Conservation (phyloP, 2,113 vertebrate genomes). For the Typhlomys cinereus region DNA sequence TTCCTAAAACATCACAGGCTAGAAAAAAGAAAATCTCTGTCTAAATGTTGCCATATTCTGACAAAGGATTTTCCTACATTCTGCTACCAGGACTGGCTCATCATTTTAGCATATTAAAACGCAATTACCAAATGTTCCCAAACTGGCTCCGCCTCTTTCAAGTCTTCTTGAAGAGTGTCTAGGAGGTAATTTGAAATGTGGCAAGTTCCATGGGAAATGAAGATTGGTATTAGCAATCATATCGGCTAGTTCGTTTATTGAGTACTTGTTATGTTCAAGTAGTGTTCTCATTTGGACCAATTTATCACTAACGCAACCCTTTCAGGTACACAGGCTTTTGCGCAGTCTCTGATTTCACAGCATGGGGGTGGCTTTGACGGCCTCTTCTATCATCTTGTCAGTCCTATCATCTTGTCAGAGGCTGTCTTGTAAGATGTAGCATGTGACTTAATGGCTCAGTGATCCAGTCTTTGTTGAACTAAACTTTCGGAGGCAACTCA, state of each 20-base stretch:
- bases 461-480: background rate
- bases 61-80: conserved; percentile 60
- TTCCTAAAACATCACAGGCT: conserved; percentile 67
- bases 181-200: background rate
- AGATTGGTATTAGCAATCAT: background rate
- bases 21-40: conserved; percentile 53
- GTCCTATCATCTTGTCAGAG: background rate
- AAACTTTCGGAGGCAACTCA: background rate
- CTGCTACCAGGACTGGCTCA: background rate
- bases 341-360: background rate
- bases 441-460: background rate
- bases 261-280: background rate
- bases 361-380: background rate
- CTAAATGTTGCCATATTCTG: conserved; percentile 69
- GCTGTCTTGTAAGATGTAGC: background rate
- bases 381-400: background rate
- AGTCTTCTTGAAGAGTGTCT: background rate
- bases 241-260: background rate
- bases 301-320: background rate
- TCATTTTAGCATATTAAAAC: background rate
- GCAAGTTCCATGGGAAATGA: background rate
- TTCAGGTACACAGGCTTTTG: background rate
- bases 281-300: background rate
- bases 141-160: background rate
- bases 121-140: background rate